Percentiles rank a stretch among this genome's conserved stretches.
phyloP scores from a whole-genome alignment of 2,113 vertebrate species.

The Phaetusa simplex region DNA sequence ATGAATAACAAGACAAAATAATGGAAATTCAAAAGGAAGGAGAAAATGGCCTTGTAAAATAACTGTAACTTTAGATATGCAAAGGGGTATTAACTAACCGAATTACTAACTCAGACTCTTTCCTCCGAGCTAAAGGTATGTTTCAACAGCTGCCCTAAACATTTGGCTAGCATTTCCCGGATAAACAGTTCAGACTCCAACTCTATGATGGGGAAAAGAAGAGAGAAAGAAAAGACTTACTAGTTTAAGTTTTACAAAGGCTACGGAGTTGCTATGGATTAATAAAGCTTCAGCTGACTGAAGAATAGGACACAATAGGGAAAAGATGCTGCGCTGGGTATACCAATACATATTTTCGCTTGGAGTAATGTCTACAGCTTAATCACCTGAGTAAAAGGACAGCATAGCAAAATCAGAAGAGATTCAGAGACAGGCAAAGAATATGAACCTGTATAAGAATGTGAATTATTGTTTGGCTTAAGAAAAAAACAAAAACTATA shows the following conservation, averaged over 20 bases:
- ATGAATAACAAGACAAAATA: slow-evolving; percentile 17
- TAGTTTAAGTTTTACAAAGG: neutral
- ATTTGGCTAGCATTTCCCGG: neutral
- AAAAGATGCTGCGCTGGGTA: neutral
- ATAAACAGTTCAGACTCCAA: slow-evolving; percentile 7
- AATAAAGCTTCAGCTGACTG: neutral
- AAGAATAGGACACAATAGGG: neutral
- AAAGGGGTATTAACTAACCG: slow-evolving; percentile 10
- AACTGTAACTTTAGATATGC: slow-evolving; percentile 10
- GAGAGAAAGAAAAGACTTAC: neutral
- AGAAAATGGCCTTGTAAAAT: slow-evolving; percentile 16
- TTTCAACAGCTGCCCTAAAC: slow-evolving; percentile 47
- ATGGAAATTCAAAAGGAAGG: slow-evolving; percentile 23
- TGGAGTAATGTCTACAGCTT: neutral
- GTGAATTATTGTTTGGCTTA: neutral
- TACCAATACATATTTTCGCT: neutral
- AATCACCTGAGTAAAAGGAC: neutral
- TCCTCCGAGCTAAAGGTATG: slow-evolving; percentile 19
- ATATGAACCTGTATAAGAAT: neutral
- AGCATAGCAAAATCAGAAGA: neutral
- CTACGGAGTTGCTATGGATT: neutral
- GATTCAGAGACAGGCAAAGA: neutral
- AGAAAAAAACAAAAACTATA: neutral
- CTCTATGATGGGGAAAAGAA: neutral
- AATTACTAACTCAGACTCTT: neutral